Percentiles rank a stretch among this genome's conserved stretches.
phyloP scores from a whole-genome alignment of 92 coral and sea anemone species.

The Zoanthus sansibaricus region DNA sequence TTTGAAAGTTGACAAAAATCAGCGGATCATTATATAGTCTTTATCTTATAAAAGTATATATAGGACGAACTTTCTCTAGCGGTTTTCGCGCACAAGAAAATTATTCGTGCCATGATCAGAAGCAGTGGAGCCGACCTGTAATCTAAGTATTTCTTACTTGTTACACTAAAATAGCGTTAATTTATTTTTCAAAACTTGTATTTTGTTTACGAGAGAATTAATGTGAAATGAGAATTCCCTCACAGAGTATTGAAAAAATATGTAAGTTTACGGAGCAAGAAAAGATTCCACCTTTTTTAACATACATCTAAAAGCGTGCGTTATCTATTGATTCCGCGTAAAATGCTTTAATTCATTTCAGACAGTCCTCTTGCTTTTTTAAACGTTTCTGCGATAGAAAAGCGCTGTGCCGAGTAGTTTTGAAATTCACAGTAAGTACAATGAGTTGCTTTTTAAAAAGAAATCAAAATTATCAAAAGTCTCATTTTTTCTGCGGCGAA shows the following conservation, averaged over 20 bases:
- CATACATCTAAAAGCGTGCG: not conserved
- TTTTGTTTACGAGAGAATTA: not conserved
- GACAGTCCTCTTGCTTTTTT: not conserved
- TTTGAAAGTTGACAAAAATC: no score
- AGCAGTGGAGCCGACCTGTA: not conserved
- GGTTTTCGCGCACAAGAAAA: no score
- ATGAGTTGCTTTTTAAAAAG: no score
- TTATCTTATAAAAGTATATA: no score
- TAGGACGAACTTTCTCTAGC: no score
- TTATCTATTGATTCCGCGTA: not conserved
- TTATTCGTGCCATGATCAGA: no score
- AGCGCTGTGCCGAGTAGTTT: not conserved
- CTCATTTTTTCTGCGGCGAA: no score
- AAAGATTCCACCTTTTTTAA: not conserved
- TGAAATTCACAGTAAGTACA: no score
- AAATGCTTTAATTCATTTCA: not conserved
- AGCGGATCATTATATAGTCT: no score
- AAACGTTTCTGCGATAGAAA: not conserved
- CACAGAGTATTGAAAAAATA: not conserved
- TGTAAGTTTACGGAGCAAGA: not conserved
- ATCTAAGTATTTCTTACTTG: not conserved
- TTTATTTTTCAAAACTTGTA: not conserved
- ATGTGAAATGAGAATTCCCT: not conserved
- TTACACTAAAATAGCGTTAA: not conserved
- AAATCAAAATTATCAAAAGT: no score